Percentiles rank a stretch among this genome's conserved stretches.
Conservation (phyloP, 2,113 vertebrate species). For the Nipponia nippon region DNA sequence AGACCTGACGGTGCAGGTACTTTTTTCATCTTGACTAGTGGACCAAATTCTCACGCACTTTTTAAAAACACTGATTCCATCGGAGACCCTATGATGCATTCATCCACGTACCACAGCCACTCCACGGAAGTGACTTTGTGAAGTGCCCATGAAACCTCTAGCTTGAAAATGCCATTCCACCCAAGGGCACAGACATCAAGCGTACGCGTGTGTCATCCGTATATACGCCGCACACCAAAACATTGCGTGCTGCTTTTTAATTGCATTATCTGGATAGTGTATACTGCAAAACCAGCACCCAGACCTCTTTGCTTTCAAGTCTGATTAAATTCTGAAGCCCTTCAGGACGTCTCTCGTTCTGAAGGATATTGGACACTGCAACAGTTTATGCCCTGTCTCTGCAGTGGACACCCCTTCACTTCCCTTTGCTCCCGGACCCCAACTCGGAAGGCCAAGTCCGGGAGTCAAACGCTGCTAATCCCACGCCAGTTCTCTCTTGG, state of each 20-base stretch:
- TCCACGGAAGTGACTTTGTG: background rate
- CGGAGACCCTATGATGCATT: background rate
- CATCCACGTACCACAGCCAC: background rate
- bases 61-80: background rate
- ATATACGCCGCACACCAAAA: background rate
- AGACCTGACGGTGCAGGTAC: background rate
- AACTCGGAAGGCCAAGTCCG: accelerated
- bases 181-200: background rate
- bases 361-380: background rate
- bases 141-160: background rate
- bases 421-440: background rate
- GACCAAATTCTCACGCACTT: background rate
- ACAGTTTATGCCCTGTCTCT: background rate
- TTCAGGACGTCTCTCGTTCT: background rate
- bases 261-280: background rate
- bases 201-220: background rate
- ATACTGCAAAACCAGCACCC: background rate
- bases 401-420: background rate
- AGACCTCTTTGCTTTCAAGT: background rate
- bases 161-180: background rate
- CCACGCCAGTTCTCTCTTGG: background rate
- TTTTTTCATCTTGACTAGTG: background rate
- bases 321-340: background rate
- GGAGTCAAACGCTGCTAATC: background rate
- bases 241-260: background rate